Evolutionary conservation across 2,888 invertebrate genomes (phyloP).

Genomic region (Holacanthella duospinosa): DNA sequence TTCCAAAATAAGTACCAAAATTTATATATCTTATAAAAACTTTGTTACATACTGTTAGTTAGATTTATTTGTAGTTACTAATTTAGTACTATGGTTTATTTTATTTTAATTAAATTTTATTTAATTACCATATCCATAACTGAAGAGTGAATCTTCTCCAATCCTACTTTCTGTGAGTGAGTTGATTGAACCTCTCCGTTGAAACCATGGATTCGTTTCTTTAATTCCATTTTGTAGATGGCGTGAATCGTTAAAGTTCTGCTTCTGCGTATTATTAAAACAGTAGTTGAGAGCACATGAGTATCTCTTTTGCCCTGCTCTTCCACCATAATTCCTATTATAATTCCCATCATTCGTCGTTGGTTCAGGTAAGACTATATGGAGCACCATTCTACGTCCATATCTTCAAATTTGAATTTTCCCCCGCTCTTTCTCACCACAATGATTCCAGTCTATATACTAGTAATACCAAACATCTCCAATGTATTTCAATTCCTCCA

Average conservation of each 20-base stretch:
- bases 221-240: conserved; percentile 19
- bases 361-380: conserved; percentile 41
- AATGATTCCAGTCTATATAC: too few relatives aligned
- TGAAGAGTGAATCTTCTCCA: conserved; percentile 35
- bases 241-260: conserved; percentile 12
- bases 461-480: too few relatives aligned
- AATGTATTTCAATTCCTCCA: too few relatives aligned
- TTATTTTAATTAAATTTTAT: too few relatives aligned
- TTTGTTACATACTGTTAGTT: neutral
- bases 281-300: neutral
- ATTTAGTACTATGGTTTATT: neutral
- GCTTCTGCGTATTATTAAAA: conserved; percentile 16
- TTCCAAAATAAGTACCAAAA: too few relatives aligned
- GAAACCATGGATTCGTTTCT: conserved; percentile 17
- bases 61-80: neutral
- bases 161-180: conserved; percentile 35
- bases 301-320: neutral
- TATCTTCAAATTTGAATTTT: conserved; percentile 24
- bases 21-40: too few relatives aligned
- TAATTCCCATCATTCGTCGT: conserved; percentile 31
- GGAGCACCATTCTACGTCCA: conserved; percentile 42
- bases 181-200: conserved; percentile 30
- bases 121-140: conserved; percentile 29
- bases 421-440: too few relatives aligned
- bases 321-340: conserved; percentile 22